Evolutionary conservation across 2,888 invertebrate species (phyloP), one percentile per base, ranked within the genome.

Genomic region (Agrochola lota): DNA sequence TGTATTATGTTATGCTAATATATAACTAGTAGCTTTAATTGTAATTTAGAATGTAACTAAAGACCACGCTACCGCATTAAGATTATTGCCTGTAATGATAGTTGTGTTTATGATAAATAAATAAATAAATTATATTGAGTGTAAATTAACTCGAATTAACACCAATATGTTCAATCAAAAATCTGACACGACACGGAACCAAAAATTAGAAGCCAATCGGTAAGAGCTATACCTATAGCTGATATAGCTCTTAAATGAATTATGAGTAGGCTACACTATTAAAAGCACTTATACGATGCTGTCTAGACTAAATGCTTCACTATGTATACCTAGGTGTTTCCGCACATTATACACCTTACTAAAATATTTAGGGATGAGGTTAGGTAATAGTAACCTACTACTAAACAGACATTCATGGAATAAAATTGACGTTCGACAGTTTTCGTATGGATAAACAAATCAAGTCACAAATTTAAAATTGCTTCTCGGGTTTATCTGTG

Each of bases 231-330:
- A n/a, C n/a, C n/a, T n/a, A n/a, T n/a, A n/a, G n/a, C n/a, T n/a
- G n/a, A n/a, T n/a, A n/a, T n/a, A n/a, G n/a, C n/a, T n/a, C n/a
- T n/a, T n/a, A n/a, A n/a, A n/a, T 60, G 0, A 64, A 68, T 69
- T 71, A 64, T 60, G 11, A 49, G 43, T 26, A 70, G 26, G 35
- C 43, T 40, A 11, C 40, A 26, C 6, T 26, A 71, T 12, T 71
- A 43, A 67, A 81, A 77, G 52, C 66, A 35, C 26, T 62, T 43
- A 23, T 0, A 60, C 15, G 2, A 6, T 12, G 2, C 30, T 72
- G 64, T 59, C 69, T 71, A 40, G 59, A 60, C 71, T 30, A 30
- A 70, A 70, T n/a, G 26, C 52, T 73, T 59, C 6, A 26, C 43
- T 35, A 52, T 49, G 7, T 63, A 30, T 6, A 17, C 30, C 17